Evolutionary conservation across 2,888 invertebrate species (phyloP).

Genomic region (Encarsia formosa): DNA sequence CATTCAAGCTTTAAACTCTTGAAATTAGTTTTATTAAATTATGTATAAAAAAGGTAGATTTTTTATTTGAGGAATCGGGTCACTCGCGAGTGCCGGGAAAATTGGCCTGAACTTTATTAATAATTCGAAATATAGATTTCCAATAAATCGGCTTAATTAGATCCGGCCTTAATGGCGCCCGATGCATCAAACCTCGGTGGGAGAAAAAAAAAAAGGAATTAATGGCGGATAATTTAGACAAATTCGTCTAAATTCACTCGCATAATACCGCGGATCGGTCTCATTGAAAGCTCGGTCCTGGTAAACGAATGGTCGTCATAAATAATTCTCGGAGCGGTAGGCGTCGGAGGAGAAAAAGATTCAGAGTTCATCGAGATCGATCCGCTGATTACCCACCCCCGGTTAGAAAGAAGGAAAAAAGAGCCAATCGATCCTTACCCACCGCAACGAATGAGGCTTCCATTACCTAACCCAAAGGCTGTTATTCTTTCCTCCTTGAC

Average conservation of each 20-base stretch:
- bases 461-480: conserved; percentile 15
- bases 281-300: conserved; percentile 16
- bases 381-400: conserved; percentile 28
- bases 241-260: not conserved
- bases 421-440: conserved; percentile 18
- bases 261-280: conserved; percentile 11
- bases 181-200: not conserved
- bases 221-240: not conserved
- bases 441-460: conserved; percentile 21
- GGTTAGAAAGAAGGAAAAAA: conserved; percentile 17
- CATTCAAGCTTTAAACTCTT: too few relatives aligned
- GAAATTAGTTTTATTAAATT: too few relatives aligned
- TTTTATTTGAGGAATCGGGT: too few relatives aligned
- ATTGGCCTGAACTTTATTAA: too few relatives aligned
- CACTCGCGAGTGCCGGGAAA: too few relatives aligned
- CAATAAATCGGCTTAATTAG: too few relatives aligned
- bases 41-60: too few relatives aligned
- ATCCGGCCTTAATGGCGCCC: not conserved
- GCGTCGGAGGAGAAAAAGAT: not conserved
- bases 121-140: too few relatives aligned
- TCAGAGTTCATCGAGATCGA: conserved; percentile 24
- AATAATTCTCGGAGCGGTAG: conserved; percentile 9
- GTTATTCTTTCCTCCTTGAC: conserved; percentile 18
- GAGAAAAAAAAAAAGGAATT: not conserved
- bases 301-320: conserved; percentile 12